These are phyloP conservation scores for Protobothrops flavoviridis DNA, from an alignment of 2,113 vertebrate genomes.

Conservation along the genomic window DNA sequence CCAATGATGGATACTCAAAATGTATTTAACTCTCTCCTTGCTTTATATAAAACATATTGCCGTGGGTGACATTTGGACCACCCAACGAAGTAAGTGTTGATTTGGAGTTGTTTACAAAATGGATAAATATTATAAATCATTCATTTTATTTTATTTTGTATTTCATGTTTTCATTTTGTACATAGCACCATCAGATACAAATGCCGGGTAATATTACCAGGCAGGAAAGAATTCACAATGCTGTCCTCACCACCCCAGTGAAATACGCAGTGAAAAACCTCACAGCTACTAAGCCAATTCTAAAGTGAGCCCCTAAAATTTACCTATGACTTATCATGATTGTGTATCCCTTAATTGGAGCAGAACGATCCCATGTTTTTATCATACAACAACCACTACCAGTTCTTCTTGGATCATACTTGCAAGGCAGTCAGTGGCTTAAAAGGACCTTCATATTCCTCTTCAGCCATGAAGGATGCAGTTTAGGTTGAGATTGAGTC, in stretches of 20 bases:
- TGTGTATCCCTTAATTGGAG: background rate
- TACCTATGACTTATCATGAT: too few relatives aligned
- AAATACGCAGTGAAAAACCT: background rate
- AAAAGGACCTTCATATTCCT: background rate
- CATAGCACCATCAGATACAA: background rate
- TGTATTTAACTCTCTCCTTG: background rate
- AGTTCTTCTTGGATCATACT: constrained; percentile 2
- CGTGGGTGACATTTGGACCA: background rate
- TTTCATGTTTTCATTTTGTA: background rate
- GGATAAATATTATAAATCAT: background rate
- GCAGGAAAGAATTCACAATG: background rate
- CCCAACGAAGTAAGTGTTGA: background rate
- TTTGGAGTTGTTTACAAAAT: background rate
- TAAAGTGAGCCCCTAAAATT: background rate
- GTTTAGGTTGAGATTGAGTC: background rate
- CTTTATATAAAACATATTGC: background rate
- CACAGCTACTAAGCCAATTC: background rate
- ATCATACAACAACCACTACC: background rate
- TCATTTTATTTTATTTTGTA: background rate
- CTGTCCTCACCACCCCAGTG: background rate
- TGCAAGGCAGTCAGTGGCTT: background rate
- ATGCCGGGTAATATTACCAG: background rate
- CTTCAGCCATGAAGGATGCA: background rate
- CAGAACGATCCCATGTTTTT: background rate
- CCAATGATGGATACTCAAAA: background rate